Conservation (phyloP, 2,888 invertebrate genomes). For the Epirrhoe alternata region DNA sequence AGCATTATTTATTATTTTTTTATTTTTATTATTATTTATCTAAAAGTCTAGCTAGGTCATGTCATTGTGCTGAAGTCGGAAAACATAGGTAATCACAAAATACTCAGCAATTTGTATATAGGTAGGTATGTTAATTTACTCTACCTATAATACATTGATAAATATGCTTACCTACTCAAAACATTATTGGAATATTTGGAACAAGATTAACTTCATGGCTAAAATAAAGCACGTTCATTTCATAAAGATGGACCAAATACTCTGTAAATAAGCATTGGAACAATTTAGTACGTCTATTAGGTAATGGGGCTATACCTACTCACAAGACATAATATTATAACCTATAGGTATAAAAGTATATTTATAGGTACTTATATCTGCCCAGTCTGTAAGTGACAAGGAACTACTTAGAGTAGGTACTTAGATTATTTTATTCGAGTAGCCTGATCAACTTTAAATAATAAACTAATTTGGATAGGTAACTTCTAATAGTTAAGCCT, state of each 20-base stretch:
- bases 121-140: background rate
- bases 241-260: conserved; percentile 32
- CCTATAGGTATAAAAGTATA: background rate
- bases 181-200: no score
- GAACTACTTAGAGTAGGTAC: conserved; percentile 6
- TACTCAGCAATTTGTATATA: no score
- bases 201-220: background rate
- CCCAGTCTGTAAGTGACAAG: background rate
- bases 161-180: background rate
- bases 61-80: background rate
- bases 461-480: background rate
- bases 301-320: background rate
- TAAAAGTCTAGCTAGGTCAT: no score
- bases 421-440: background rate
- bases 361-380: background rate
- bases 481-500: background rate
- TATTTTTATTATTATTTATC: no score
- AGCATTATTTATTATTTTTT: no score
- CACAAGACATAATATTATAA: background rate
- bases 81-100: no score
- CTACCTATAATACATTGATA: background rate
- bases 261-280: conserved; percentile 9
- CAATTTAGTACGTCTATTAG: background rate
- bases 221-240: conserved; percentile 26
- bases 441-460: background rate